Evolutionary conservation across 2,113 vertebrate species (phyloP).

Genomic region (Tretioscincus oriximinensis): DNA sequence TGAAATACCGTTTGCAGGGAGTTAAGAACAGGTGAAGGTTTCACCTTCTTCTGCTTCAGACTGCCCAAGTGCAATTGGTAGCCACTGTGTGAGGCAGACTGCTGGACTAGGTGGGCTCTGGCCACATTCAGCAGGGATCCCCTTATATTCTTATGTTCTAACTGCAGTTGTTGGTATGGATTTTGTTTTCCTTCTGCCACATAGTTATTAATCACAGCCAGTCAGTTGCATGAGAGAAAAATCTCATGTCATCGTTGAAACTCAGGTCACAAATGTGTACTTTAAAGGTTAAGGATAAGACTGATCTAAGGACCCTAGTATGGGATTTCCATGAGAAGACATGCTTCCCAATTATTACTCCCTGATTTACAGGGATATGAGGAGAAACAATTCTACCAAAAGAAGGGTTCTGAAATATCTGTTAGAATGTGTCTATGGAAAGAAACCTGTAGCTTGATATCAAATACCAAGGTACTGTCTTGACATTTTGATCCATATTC

Average conservation of each 20-base stretch:
- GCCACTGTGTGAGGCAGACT: no score
- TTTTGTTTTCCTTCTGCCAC: background rate
- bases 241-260: background rate
- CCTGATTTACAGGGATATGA: background rate
- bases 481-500: background rate
- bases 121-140: no score
- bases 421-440: background rate
- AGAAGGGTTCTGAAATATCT: background rate
- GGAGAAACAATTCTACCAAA: background rate
- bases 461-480: background rate
- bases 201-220: background rate
- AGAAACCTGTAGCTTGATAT: background rate
- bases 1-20: no score
- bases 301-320: background rate
- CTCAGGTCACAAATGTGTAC: background rate
- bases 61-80: no score
- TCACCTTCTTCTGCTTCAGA: no score
- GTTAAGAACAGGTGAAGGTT: no score
- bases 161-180: background rate
- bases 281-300: background rate
- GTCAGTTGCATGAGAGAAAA: background rate
- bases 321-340: background rate
- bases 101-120: no score
- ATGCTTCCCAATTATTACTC: background rate
- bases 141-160: no score